These are phyloP conservation scores for Megamerina dolium DNA, from an alignment of 2,888 invertebrate species.

Conservation along the genomic window DNA sequence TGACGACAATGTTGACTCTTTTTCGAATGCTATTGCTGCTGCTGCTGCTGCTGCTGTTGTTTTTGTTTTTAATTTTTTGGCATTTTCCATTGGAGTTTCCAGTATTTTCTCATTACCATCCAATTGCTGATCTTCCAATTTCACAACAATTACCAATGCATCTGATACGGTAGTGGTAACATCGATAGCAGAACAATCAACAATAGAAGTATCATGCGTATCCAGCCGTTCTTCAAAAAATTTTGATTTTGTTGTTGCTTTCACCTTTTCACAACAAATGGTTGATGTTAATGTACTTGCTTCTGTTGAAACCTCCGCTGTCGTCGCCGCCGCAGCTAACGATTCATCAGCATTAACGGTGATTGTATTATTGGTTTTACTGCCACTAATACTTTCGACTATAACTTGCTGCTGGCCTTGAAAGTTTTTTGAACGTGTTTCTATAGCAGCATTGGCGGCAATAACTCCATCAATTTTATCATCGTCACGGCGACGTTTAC, in stretches of 20 bases:
- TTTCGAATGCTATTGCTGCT: constrained; percentile 12
- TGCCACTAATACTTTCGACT: background rate
- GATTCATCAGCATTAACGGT: no score
- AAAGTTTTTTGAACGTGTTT: constrained; percentile 15
- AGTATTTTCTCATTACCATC: background rate
- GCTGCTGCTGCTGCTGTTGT: constrained; percentile 6
- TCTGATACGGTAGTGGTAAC: background rate
- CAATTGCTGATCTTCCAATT: background rate
- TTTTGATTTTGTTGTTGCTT: background rate
- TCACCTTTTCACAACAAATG: background rate
- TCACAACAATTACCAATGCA: background rate
- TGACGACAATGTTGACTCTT: constrained; percentile 11
- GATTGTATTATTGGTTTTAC: no score
- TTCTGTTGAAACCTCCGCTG: constrained; percentile 13
- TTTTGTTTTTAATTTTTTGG: constrained; percentile 14
- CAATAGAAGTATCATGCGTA: no score
- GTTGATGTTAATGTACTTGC: constrained; percentile 4
- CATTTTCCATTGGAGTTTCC: no score
- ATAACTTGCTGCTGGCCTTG: background rate
- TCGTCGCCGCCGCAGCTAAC: no score
- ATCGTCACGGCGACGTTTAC: no score
- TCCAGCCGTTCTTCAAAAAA: no score
- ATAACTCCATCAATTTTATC: no score
- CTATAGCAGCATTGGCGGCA: constrained; percentile 8
- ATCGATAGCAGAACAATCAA: background rate